Percentiles rank a stretch among this genome's conserved stretches.
phyloP scores from a whole-genome alignment of 2,113 vertebrate species.

The Chinchilla lanigera region DNA sequence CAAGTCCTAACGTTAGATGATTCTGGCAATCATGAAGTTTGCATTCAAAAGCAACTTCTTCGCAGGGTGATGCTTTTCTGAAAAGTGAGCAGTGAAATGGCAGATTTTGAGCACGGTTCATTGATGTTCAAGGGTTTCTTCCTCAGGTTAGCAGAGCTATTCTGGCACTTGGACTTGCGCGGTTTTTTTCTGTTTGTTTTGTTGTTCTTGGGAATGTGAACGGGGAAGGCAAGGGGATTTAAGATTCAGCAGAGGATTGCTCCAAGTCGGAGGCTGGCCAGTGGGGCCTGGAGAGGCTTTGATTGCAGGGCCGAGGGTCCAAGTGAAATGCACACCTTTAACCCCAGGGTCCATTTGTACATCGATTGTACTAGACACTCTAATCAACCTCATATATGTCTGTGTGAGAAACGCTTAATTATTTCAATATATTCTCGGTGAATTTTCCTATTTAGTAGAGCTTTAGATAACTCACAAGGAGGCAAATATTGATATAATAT shows the following conservation, averaged over 20 bases:
- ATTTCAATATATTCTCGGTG: constrained; percentile 23
- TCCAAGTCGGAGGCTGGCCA: background rate
- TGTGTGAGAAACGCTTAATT: constrained; percentile 1
- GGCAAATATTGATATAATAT: constrained; percentile 28
- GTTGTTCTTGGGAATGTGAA: background rate
- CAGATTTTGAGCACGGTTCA: constrained; percentile 27
- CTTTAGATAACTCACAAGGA: constrained; percentile 32
- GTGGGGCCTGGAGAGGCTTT: background rate
- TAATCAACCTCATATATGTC: background rate
- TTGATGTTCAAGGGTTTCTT: constrained; percentile 13
- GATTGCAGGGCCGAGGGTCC: background rate
- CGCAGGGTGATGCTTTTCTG: constrained; percentile 34
- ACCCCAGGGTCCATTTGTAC: background rate
- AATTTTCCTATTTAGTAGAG: constrained; percentile 49
- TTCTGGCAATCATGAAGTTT: background rate
- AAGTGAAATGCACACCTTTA: constrained; percentile 8
- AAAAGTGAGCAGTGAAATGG: background rate
- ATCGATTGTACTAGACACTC: background rate
- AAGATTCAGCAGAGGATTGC: constrained; percentile 29
- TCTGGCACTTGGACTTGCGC: background rate
- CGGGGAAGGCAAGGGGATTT: background rate
- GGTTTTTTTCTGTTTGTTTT: background rate
- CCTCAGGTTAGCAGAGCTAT: constrained; percentile 1
- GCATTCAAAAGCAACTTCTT: constrained; percentile 6
- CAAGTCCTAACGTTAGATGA: background rate